Conservation (phyloP, 2,888 invertebrate genomes). For the Bellardia bayeri region DNA sequence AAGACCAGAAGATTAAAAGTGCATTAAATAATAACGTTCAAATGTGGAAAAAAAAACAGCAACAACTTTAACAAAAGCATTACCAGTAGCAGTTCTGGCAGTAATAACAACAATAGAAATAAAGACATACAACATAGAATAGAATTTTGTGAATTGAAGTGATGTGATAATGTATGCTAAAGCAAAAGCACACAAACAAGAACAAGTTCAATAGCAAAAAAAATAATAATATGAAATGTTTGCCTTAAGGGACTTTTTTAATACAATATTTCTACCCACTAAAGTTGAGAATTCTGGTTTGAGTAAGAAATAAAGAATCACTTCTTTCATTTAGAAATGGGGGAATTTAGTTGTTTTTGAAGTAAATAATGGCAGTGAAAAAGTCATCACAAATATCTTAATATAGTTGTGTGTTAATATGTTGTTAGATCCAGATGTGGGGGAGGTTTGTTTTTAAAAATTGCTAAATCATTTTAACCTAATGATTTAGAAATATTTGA, state of each 20-base stretch:
- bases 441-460: background rate
- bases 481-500: background rate
- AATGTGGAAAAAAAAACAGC: constrained; percentile 44
- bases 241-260: constrained; percentile 69
- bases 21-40: constrained; percentile 80
- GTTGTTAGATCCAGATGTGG: constrained; percentile 58
- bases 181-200: background rate
- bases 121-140: constrained; percentile 15
- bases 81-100: constrained; percentile 38
- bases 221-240: constrained; percentile 50
- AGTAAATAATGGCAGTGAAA: constrained; percentile 40
- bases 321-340: background rate
- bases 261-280: constrained; percentile 70
- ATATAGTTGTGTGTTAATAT: constrained; percentile 45
- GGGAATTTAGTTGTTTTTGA: constrained; percentile 29
- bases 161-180: constrained; percentile 55
- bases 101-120: constrained; percentile 64
- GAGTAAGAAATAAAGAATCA: constrained; percentile 17
- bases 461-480: background rate
- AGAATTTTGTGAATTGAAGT: constrained; percentile 17
- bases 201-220: constrained; percentile 30
- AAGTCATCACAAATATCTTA: constrained; percentile 42
- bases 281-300: constrained; percentile 38
- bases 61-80: constrained; percentile 52
- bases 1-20: constrained; percentile 81